Evolutionary conservation across 2,888 invertebrate genomes (phyloP).

Genomic region (Dynastes hyllus): DNA sequence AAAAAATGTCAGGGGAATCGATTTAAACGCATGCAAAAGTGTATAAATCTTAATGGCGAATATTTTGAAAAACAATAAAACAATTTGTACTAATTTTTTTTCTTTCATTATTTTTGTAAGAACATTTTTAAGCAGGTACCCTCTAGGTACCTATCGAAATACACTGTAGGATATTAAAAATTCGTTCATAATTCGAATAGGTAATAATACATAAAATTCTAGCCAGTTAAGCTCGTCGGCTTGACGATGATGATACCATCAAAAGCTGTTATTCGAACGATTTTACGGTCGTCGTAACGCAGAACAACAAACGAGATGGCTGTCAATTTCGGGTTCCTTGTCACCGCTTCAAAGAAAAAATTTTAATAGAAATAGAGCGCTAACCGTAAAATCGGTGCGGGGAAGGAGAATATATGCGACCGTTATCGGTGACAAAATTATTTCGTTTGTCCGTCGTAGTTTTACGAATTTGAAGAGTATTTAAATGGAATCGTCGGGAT

Average conservation of each 20-base stretch:
- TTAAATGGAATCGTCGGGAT: conserved; percentile 14
- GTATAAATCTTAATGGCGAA: no score
- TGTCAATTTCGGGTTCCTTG: conserved; percentile 20
- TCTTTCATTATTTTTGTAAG: no score
- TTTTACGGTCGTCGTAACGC: conserved; percentile 2
- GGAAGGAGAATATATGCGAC: conserved; percentile 7
- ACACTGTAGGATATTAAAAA: no score
- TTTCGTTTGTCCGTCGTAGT: conserved; percentile 23
- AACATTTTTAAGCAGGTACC: no score
- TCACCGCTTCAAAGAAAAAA: conserved; percentile 24
- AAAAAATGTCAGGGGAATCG: no score
- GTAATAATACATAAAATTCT: no score
- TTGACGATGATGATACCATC: neutral
- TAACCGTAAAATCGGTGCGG: neutral
- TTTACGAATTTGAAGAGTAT: conserved; percentile 19
- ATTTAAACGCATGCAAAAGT: no score
- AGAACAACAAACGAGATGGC: conserved; percentile 15
- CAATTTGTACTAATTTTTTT: no score
- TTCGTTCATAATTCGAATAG: neutral
- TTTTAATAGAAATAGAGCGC: conserved; percentile 17
- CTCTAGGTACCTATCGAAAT: no score
- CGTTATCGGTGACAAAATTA: conserved; percentile 27
- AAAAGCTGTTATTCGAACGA: conserved; percentile 26
- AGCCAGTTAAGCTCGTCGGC: neutral
- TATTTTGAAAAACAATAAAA: no score